Base-by-base conservation (phyloP, 2,113 vertebrate genomes). In the Brevimyrus niger region DNA sequence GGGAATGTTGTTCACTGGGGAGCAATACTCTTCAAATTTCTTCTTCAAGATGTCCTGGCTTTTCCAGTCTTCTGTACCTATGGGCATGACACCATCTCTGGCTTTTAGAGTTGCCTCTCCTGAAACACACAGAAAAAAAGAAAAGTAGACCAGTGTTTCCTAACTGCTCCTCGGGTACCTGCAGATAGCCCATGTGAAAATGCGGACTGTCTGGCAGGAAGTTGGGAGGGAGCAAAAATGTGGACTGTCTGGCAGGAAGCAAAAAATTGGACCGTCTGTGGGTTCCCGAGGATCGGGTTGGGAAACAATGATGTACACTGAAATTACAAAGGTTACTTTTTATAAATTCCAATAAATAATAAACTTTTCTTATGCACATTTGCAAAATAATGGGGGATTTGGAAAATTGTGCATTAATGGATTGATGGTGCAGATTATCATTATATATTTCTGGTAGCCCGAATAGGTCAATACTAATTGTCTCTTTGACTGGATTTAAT, bases 21-120 rank as follows among this genome's bases (percentile, higher is more conserved):
- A n/a, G 89, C 96, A 96, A 91, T 92, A 96, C 1, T 95, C 90
- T 0, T 93, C n/a, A 89, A 96, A 96, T 93, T 93, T 96, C 11
- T 3, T 91, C 92, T 90, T 95, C 92, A 96, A 91, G 44, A 92
- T 19, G 0, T 95, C 93, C 27, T 89, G 46, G 88, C 90, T 92
- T 35, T 38, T 88, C 1, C 35, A 84, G 4, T 92, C 91, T 90
- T 96, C 94, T 58, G 93, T 94, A 23, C 10, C 5, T 4, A 65
- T 38, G 47, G 92, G 94, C 3, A 27, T 91, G 73, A 96, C 48
- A 10, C 90, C 89, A 31, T 92, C 92, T 90, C 92, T 93, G 88
- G 95, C 94, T 89, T 91, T 94, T 8, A 96, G 85, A 89, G 86
- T 85, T 9, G 44, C 0, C 61, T 91, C 47, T 4, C 95, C 95